Evolutionary conservation across 2,113 vertebrate genomes (phyloP), one percentile per base, ranked within the genome.

Genomic region (Mobula hypostoma): DNA sequence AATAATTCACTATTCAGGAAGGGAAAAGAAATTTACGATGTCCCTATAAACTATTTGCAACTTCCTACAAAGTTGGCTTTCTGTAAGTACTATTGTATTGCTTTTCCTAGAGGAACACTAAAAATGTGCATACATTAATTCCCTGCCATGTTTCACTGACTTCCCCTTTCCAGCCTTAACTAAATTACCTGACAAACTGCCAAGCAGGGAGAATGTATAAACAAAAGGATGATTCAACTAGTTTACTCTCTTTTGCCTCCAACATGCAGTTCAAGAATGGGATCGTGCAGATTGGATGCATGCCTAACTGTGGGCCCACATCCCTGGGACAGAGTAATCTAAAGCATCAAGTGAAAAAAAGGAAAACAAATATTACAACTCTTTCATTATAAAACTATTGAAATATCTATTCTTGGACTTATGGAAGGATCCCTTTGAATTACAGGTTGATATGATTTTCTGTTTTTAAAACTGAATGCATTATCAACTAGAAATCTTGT

Each of bases 381-480:
- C 12, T 90, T 90, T 68, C 61, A 66, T 32, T 68, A 15, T 66
- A n/a, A 66, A 19, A 63, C 21, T 88, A n/a, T 15, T 66, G 5
- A 6, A n/a, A 32, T 88, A 17, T 63, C 58, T 66, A 29, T 88
- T 66, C 63, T 0, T 32, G 12, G n/a, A 0, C 0, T 32, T 88
- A 32, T 66, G n/a, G 85, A 61, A 93, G 36, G 72, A 93, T 93
- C 36, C 9, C n/a, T 72, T 92, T 5, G 11, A 48, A 93, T 12
- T 29, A 3, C 24, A 93, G 66, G 32, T 56, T 87, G 94, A 94
- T 91, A 94, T 94, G 68, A 95, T 94, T 94, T 94, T 29, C 95
- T 94, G 94, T 91, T 15, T 94, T 94, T 95, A 95, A 95, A 94
- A 95, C 40, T 95, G 94, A 68, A 94, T 95, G 92, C 94, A 94